Evolutionary conservation across 2,113 vertebrate species (phyloP).

Genomic region (Sylvilagus bachmani): DNA sequence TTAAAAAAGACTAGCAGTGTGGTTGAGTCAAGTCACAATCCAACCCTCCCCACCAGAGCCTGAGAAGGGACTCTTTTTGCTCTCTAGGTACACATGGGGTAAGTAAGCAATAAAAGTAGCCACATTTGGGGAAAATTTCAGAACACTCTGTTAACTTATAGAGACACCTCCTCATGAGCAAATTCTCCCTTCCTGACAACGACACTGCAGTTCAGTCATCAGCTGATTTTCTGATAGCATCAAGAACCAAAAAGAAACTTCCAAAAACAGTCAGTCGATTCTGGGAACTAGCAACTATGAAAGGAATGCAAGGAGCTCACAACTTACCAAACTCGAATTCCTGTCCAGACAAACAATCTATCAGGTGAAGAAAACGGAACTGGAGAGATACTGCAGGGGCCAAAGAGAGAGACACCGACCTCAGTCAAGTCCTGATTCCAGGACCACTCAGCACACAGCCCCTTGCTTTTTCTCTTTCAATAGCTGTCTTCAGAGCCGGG

Average conservation of each 20-base stretch:
- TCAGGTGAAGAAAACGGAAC: not conserved
- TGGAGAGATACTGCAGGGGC: not conserved
- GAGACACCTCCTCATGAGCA: not conserved
- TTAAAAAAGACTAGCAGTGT: not conserved
- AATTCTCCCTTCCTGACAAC: not conserved
- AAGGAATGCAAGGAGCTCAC: not conserved
- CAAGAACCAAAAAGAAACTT: slow-evolving; percentile 33
- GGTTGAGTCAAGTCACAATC: not conserved
- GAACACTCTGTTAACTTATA: not conserved
- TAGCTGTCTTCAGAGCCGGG: not conserved
- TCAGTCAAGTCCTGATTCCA: not conserved
- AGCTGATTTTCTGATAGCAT: slow-evolving; percentile 6
- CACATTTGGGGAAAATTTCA: not conserved
- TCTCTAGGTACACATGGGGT: not conserved
- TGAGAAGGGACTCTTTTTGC: not conserved
- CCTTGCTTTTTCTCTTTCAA: slow-evolving; percentile 34
- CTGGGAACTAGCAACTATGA: not conserved
- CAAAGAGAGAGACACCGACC: not conserved
- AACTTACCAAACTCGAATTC: not conserved
- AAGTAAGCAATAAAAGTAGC: not conserved
- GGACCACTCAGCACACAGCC: not conserved
- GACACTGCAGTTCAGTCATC: not conserved
- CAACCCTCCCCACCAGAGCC: not conserved
- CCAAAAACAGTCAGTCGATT: not conserved
- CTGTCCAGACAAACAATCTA: slow-evolving; percentile 25